Evolutionary conservation across 2,797 vertebrate species (phyloP).

Genomic region (Melopsittacus undulatus): DNA sequence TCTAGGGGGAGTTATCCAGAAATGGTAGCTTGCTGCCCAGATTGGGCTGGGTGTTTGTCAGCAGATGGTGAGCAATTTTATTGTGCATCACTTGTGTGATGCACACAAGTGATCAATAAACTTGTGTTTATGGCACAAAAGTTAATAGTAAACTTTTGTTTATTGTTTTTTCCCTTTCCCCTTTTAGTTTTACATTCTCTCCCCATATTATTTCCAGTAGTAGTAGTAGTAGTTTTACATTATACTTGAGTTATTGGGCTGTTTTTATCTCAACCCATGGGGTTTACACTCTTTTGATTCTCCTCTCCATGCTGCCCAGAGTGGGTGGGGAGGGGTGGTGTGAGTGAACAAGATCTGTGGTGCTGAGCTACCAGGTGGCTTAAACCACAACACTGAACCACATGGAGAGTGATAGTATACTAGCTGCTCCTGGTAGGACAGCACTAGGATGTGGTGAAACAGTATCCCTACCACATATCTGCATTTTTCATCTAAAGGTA

Average conservation of each 20-base stretch:
- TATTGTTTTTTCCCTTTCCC: not conserved
- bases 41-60: not conserved
- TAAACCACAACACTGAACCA: not conserved
- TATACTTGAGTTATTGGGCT: not conserved
- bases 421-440: not conserved
- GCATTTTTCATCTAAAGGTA: not conserved
- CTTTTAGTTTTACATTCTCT: not conserved
- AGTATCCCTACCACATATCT: not conserved
- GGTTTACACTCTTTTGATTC: not conserved
- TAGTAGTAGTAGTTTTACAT: not conserved
- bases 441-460: not conserved
- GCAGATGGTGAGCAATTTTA: not conserved
- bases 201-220: not conserved
- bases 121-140: not conserved
- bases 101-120: not conserved
- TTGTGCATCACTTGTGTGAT: not conserved
- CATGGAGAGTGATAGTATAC: not conserved
- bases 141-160: not conserved
- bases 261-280: not conserved
- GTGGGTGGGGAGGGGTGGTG: not conserved
- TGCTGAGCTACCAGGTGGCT: not conserved
- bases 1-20: not conserved
- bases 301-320: not conserved
- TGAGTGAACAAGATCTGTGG: not conserved
- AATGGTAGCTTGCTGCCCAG: not conserved